Evolutionary conservation across 2,113 vertebrate genomes (phyloP).

Genomic region (Ptilorrhoa leucosticta): DNA sequence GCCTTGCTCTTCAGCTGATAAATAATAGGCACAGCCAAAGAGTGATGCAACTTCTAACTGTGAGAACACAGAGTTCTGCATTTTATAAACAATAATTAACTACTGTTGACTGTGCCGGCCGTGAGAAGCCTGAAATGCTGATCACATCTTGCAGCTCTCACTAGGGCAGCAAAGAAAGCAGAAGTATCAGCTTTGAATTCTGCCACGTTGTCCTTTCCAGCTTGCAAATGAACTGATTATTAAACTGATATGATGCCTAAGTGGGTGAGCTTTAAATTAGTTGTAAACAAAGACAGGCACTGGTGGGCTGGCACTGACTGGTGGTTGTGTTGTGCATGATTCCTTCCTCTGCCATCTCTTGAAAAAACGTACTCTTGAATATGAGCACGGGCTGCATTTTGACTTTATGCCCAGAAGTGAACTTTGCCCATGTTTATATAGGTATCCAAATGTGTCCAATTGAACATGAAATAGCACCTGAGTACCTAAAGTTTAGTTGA

Average conservation of each 20-base stretch:
- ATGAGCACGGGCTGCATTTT: background rate
- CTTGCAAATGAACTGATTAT: background rate
- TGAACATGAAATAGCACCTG: background rate
- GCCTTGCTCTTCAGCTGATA: background rate
- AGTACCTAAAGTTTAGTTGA: background rate
- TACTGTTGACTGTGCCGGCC: background rate
- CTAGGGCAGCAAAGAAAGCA: background rate
- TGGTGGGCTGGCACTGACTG: background rate
- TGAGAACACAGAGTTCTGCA: slow-evolving; percentile 6
- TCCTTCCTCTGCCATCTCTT: background rate
- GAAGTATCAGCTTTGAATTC: background rate
- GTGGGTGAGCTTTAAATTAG: background rate
- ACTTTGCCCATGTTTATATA: background rate
- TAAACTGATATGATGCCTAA: background rate
- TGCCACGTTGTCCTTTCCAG: background rate
- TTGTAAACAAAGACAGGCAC: background rate
- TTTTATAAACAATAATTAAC: slow-evolving; percentile 45
- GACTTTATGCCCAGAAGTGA: background rate
- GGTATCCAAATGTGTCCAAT: background rate
- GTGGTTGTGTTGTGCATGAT: background rate
- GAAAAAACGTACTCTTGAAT: background rate
- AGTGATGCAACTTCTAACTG: background rate
- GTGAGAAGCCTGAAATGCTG: background rate
- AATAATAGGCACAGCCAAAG: background rate
- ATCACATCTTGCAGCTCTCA: background rate